A percentile compares a stretch with the other conserved stretches of the same genome.
Evolutionary conservation across 2,113 vertebrate genomes (phyloP).

Genomic region (Cyanocitta stelleri): DNA sequence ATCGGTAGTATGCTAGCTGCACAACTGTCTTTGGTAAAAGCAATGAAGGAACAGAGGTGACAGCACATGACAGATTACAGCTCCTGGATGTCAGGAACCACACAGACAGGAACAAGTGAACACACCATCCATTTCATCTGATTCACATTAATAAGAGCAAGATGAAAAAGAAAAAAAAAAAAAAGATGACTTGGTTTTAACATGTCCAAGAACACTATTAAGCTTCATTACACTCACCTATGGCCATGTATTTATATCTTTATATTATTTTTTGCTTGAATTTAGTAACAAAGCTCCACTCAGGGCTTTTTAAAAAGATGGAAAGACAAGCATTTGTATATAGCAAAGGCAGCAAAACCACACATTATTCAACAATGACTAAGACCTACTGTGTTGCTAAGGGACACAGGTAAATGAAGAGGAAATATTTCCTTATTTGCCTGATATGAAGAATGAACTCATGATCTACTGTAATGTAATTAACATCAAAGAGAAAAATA

Average conservation of each 20-base stretch:
- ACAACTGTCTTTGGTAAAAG: background rate
- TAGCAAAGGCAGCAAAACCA: background rate
- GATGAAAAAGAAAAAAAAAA: background rate
- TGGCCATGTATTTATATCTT: background rate
- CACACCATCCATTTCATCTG: background rate
- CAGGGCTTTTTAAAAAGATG: background rate
- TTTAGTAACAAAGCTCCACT: background rate
- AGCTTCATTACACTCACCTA: background rate
- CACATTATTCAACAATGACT: background rate
- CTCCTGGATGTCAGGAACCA: background rate
- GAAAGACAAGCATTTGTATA: background rate
- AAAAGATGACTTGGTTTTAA: background rate
- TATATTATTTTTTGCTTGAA: background rate
- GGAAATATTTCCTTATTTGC: constrained; percentile 54
- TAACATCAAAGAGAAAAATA: constrained; percentile 25
- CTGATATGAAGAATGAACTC: constrained; percentile 49
- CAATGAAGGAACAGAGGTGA: background rate
- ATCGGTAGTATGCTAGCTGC: background rate
- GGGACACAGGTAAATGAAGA: constrained; percentile 49
- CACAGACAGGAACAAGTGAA: background rate
- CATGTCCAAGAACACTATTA: background rate
- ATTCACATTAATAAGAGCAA: background rate
- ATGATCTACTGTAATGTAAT: constrained; percentile 19
- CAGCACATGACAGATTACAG: background rate
- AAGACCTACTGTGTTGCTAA: constrained; percentile 13